Evolutionary conservation across 2,797 vertebrate genomes (phyloP), one percentile per base, ranked within the genome.

Genomic region (Melanotaenia maccullochi): DNA sequence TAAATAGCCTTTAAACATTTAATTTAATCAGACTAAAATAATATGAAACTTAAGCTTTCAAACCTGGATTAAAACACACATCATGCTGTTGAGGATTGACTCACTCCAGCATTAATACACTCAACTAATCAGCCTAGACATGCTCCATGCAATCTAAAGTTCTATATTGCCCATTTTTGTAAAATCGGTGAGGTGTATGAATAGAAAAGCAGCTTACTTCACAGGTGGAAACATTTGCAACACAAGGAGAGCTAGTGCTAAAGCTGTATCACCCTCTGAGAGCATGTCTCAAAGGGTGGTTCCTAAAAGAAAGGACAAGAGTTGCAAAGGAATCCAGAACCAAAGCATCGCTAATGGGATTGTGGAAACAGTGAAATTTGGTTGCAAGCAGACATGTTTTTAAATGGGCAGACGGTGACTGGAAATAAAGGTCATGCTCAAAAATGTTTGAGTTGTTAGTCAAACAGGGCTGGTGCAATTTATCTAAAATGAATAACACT

Each of bases 281-380:
- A 85, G 62, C 1, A 58, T 1, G 71, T 77, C 78, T 82, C 78
- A 72, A 20, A 74, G 30, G 47, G 14, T 69, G 79, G 71, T 68
- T 78, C 60, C 56, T 78, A 25, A 78, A 82, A 81, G 65, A 5
- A 3, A 61, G 60, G 69, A 72, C 59, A 75, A 71, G 13, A 61
- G 49, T 36, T 62, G 44, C 42, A 61, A 60, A 49, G 58, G 56
- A 28, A 78, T 38, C 67, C 63, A 32, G 47, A 62, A 67, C 51
- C 35, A 60, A 74, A 76, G 71, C 71, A 30, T 35, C 0, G n/a
- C 55, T 58, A 56, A 84, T 65, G 76, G 65, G 81, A 84, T 59
- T 68, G 60, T 67, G 60, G 30, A 60, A 68, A 75, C 57, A 58
- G 49, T 54, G 51, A 32, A 30, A 56, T 30, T 12, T 18, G 54